These are phyloP conservation scores for Zele albiditarsus DNA, from an alignment of 2,888 invertebrate genomes.

Conservation along the genomic window DNA sequence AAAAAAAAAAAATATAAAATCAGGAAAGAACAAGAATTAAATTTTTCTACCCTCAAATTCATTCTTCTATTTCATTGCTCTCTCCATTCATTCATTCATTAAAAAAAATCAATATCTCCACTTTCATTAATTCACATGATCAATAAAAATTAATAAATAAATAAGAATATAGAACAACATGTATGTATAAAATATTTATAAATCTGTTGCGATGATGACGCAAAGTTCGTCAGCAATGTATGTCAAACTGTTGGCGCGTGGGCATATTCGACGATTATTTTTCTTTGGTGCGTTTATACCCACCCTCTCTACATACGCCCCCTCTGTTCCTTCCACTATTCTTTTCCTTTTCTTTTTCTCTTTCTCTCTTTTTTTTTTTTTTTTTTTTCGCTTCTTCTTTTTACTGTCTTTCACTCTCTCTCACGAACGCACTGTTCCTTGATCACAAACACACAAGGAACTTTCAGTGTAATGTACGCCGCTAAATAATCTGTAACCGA, in stretches of 20 bases:
- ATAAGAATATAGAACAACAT: not conserved
- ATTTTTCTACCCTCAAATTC: too few species aligned
- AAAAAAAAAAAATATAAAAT: too few species aligned
- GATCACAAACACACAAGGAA: not conserved
- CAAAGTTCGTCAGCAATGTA: slow-evolving; percentile 26
- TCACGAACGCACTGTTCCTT: not conserved
- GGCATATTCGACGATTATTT: slow-evolving; percentile 33
- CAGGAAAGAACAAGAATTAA: too few species aligned
- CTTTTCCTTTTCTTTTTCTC: not conserved
- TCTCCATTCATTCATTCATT: not conserved
- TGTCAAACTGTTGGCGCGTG: slow-evolving; percentile 38
- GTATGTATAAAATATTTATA: not conserved
- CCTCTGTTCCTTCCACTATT: not conserved
- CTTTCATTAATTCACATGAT: not conserved
- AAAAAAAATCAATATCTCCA: not conserved
- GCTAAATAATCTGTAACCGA: slow-evolving; percentile 47
- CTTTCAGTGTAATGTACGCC: slow-evolving; percentile 33
- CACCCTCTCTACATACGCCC: slow-evolving; percentile 17
- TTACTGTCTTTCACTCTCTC: not conserved
- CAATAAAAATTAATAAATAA: not conserved
- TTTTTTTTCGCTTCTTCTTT: not conserved
- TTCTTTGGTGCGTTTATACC: slow-evolving; percentile 41
- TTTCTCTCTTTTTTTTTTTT: not conserved
- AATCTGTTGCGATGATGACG: slow-evolving; percentile 23
- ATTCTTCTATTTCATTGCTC: too few species aligned